Evolutionary conservation across 2,113 vertebrate genomes (phyloP).

Genomic region (Xiphias gladius): DNA sequence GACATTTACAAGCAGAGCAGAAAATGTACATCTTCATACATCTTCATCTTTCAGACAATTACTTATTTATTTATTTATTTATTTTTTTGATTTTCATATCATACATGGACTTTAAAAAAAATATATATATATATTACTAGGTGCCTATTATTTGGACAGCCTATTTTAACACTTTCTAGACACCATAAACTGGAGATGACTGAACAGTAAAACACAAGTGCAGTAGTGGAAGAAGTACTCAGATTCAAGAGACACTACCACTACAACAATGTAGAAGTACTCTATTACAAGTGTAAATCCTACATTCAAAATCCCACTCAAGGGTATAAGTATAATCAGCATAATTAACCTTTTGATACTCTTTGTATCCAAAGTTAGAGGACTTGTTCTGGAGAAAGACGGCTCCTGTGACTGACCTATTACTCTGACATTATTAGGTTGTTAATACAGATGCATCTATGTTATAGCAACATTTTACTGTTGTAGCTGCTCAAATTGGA

Average conservation of each 20-base stretch:
- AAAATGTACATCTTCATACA: not conserved
- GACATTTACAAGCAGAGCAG: slow-evolving; percentile 8
- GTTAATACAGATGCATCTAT: not conserved
- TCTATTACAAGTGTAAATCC: not conserved
- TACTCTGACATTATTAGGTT: not conserved
- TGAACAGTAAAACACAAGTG: not conserved
- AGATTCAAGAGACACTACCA: no score
- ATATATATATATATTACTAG: not conserved
- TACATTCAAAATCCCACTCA: no score
- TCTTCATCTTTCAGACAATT: not conserved
- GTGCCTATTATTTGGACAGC: not conserved
- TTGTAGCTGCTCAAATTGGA: not conserved
- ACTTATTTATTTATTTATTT: no score
- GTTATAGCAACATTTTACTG: not conserved
- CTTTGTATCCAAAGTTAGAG: not conserved
- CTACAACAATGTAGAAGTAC: not conserved
- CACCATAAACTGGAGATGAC: not conserved
- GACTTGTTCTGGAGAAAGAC: no score
- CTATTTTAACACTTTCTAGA: not conserved
- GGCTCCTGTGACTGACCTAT: no score
- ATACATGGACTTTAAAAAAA: no score
- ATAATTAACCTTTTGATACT: not conserved
- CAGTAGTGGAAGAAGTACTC: not conserved
- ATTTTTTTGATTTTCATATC: no score
- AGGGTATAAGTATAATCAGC: no score